Percentiles rank a stretch among this genome's conserved stretches.
Conservation (phyloP, 2,113 vertebrate genomes). For the Meriones unguiculatus region DNA sequence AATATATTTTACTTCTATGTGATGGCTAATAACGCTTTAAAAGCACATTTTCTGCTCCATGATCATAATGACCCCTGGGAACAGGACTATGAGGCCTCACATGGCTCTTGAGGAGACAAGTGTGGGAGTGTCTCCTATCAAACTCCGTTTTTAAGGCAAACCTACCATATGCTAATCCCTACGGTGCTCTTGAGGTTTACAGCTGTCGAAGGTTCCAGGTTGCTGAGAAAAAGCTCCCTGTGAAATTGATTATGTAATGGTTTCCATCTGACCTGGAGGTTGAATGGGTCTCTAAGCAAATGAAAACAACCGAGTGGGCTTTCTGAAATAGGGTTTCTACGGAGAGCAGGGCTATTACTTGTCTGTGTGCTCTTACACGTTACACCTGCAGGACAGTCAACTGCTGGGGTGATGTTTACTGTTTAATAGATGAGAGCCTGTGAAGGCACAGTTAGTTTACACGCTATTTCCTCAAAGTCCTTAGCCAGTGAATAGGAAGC, state of each 20-base stretch:
- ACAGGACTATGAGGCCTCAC: not conserved
- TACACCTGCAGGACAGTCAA: not conserved
- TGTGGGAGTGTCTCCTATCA: not conserved
- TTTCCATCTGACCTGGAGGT: constrained; percentile 29
- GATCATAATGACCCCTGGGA: not conserved
- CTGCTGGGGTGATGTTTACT: not conserved
- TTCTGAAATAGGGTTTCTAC: not conserved
- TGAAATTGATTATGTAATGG: constrained; percentile 3
- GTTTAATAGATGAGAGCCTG: not conserved
- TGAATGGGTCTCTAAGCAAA: constrained; percentile 1
- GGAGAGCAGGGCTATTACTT: not conserved
- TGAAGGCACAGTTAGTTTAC: not conserved
- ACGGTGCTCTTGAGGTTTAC: not conserved
- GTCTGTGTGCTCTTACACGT: not conserved
- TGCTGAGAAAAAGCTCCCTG: constrained; percentile 9
- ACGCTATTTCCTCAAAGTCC: not conserved
- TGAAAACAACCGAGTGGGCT: not conserved
- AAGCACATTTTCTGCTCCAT: not conserved
- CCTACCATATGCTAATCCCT: not conserved
- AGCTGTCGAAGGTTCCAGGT: not conserved
- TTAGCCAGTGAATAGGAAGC: not conserved
- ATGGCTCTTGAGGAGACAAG: not conserved
- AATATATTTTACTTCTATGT: not conserved
- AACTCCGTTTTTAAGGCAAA: not conserved
- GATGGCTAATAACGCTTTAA: not conserved